These are phyloP conservation scores for Drosophila buzzatii DNA, from an alignment of 2,888 invertebrate species.

Conservation along the genomic window DNA sequence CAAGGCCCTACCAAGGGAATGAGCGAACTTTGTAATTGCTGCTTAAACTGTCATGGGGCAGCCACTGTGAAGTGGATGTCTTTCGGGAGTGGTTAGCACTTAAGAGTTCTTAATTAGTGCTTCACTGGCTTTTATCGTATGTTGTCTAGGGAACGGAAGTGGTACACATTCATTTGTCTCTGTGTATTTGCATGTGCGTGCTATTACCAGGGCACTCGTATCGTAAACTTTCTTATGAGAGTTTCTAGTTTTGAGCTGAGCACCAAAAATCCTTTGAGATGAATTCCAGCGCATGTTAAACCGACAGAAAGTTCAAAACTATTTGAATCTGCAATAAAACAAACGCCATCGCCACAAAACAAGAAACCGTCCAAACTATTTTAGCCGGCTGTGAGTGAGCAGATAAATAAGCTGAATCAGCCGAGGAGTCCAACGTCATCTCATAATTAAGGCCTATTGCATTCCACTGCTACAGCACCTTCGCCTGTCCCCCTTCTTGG, in stretches of 20 bases:
- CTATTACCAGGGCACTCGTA: constrained; percentile 45
- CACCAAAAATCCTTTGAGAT: constrained; percentile 67
- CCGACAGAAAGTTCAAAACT: constrained; percentile 68
- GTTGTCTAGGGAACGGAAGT: background rate
- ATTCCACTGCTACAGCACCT: background rate
- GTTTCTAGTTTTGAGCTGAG: constrained; percentile 73
- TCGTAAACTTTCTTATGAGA: constrained; percentile 76
- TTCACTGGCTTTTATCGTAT: constrained; percentile 9
- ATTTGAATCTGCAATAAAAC: constrained; percentile 68
- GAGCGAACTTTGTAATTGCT: constrained; percentile 7
- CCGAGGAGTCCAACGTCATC: constrained; percentile 4
- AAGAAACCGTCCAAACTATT: constrained; percentile 34
- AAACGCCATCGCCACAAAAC: constrained; percentile 12
- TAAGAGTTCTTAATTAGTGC: constrained; percentile 52
- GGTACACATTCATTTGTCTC: constrained; percentile 30
- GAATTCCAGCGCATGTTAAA: constrained; percentile 29
- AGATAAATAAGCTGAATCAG: constrained; percentile 33
- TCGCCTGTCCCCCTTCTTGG: background rate
- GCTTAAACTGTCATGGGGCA: constrained; percentile 33
- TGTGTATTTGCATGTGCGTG: constrained; percentile 68
- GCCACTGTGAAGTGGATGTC: constrained; percentile 8
- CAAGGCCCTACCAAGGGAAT: background rate
- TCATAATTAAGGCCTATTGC: constrained; percentile 24
- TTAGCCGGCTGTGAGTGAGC: constrained; percentile 27
- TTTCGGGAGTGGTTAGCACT: constrained; percentile 33